Percentiles rank a stretch among this genome's conserved stretches.
phyloP scores from a whole-genome alignment of 2,113 vertebrate species.

The Heptranchias perlo region DNA sequence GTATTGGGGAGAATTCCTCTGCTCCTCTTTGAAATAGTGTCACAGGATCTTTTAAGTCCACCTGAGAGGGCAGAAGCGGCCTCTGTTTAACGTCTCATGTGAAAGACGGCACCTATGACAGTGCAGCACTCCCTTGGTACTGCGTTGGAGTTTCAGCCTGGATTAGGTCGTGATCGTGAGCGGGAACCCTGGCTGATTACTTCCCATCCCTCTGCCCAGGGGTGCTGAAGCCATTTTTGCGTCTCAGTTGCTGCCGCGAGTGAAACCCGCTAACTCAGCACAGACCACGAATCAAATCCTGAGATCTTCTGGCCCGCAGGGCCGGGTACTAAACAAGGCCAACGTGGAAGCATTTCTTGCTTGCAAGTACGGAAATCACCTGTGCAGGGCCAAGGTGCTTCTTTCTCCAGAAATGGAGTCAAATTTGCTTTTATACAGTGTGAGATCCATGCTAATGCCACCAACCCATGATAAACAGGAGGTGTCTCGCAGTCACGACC shows the following conservation, averaged over 20 bases:
- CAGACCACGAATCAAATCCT: background rate
- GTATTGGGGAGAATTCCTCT: no score
- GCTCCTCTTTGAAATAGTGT: background rate
- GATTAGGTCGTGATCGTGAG: background rate
- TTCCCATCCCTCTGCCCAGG: background rate
- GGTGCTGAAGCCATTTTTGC: background rate
- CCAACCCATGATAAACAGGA: background rate
- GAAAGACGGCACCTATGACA: background rate
- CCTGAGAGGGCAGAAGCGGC: background rate
- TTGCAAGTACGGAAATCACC: background rate
- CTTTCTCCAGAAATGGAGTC: background rate
- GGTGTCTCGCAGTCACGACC: background rate
- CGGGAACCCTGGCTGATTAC: background rate
- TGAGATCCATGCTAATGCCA: background rate
- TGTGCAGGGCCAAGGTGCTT: background rate
- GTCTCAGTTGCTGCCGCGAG: background rate
- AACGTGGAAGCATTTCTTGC: background rate
- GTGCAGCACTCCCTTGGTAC: background rate
- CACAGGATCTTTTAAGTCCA: background rate
- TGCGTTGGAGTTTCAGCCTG: background rate
- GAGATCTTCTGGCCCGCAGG: background rate
- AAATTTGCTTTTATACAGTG: background rate
- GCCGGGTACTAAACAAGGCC: background rate
- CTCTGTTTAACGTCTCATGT: background rate
- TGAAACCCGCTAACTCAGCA: background rate